Percentiles rank a stretch among this genome's conserved stretches.
Conservation (phyloP, 2,113 vertebrate species). For the Gnathonemus echidnorhynchus region DNA sequence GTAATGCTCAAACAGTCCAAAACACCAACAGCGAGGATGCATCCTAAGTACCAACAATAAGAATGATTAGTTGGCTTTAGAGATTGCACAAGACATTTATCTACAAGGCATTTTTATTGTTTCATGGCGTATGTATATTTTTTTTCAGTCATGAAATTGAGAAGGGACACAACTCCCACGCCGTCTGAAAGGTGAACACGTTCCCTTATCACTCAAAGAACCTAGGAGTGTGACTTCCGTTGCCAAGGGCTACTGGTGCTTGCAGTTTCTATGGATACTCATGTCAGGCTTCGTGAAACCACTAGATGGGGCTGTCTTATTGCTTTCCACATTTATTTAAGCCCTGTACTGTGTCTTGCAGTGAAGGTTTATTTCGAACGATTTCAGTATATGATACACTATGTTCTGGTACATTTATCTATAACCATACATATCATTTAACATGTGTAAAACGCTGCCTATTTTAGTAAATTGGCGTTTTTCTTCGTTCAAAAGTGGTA, state of each 20-base stretch:
- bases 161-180: background rate
- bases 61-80: background rate
- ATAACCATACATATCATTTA: background rate
- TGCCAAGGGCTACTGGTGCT: slow-evolving; percentile 52
- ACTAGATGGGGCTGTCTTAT: slow-evolving; percentile 53
- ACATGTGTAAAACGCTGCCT: background rate
- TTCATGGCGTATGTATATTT: background rate
- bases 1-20: background rate
- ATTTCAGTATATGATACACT: background rate
- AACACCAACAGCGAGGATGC: background rate
- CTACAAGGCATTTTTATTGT: background rate
- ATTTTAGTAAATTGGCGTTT: background rate
- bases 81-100: background rate
- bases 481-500: background rate
- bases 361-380: background rate
- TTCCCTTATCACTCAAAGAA: background rate
- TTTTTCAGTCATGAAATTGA: background rate
- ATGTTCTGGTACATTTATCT: background rate
- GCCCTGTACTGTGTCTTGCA: background rate
- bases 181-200: background rate
- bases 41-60: background rate
- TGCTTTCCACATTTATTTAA: background rate
- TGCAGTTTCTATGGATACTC: slow-evolving; percentile 63
- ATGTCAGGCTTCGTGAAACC: slow-evolving; percentile 25
- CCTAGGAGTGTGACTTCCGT: slow-evolving; percentile 31